Evolutionary conservation across 1,140 invertebrate genomes (phyloP), one percentile per base, ranked within the genome.

Genomic region (Saccostrea echinata): DNA sequence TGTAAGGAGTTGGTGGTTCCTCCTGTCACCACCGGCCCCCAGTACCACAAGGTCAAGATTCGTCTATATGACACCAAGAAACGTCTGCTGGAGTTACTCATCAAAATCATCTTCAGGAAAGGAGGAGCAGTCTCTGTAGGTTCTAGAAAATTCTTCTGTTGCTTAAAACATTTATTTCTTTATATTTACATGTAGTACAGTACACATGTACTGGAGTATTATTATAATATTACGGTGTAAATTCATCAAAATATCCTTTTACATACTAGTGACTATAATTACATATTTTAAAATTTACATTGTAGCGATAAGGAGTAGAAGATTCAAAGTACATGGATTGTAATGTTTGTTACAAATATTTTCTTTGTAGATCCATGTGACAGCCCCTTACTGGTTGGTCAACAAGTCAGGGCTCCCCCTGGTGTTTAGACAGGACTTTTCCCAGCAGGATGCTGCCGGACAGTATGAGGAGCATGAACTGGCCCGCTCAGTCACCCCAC

Each of bases 381-480:
- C 96, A 88, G 97, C 98, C 30, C 97, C 97, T 0, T 99, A 97
- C 95, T 99, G 99, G 98, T 96, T 99, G 90, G 96, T 99, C 43
- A 99, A 99, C 94, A 97, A 97, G 94, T 98, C 98, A 21, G 98
- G 98, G 0, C 95, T 99, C 61, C 98, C 98, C 0, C 94, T 99
- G n/a, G 97, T 99, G 30, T 98, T 99, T 94, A 96, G 97, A 92
- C 98, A 99, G 95, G 98, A 99, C 94, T 98, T 97, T 11, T 96
- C 92, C 55, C 85, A 91, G 30, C 92, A 95, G 3, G 97, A 98
- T 92, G 97, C 97, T 84, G 97, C 98, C 3, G 99, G 98, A 13
- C 99, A 99, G 95, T 98, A 97, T 94, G 97, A 97, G 84, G 98
- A 99, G 94, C 98, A 99, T 93, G 99, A 99, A 95, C 90, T 97